Conservation (phyloP, 2,113 vertebrate species). For the Apteryx owenii region DNA sequence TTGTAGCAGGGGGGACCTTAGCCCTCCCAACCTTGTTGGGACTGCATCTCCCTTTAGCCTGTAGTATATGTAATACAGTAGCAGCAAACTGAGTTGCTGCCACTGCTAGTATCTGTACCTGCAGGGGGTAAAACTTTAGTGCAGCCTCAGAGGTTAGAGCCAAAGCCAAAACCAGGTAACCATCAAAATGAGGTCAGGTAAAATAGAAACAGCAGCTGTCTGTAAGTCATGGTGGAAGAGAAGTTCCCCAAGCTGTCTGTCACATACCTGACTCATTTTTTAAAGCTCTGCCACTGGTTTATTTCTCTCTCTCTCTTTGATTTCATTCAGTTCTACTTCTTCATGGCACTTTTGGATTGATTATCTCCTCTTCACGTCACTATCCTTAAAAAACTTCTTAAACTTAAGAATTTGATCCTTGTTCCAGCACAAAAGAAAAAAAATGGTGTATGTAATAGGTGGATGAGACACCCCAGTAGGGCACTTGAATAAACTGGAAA, state of each 20-base stretch:
- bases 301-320: constrained; percentile 64
- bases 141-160: neutral
- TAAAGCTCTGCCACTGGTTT: constrained; percentile 69
- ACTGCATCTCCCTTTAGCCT: neutral
- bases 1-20: neutral
- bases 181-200: neutral
- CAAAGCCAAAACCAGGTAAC: neutral
- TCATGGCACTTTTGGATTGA: constrained; percentile 72
- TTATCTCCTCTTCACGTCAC: constrained; percentile 64
- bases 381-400: constrained; percentile 76
- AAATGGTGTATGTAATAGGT: neutral
- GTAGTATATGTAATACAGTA: neutral
- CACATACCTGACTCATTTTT: constrained; percentile 68
- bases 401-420: constrained; percentile 74
- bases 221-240: neutral
- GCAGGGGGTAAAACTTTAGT: neutral
- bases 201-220: neutral
- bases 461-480: neutral
- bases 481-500: neutral
- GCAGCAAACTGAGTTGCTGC: neutral
- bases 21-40: neutral
- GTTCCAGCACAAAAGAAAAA: constrained; percentile 23
- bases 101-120: neutral
- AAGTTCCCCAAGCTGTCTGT: neutral
- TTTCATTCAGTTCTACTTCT: constrained; percentile 68